These are phyloP conservation scores for Aplysia californica DNA, from an alignment of 1,140 invertebrate species.

Conservation along the genomic window DNA sequence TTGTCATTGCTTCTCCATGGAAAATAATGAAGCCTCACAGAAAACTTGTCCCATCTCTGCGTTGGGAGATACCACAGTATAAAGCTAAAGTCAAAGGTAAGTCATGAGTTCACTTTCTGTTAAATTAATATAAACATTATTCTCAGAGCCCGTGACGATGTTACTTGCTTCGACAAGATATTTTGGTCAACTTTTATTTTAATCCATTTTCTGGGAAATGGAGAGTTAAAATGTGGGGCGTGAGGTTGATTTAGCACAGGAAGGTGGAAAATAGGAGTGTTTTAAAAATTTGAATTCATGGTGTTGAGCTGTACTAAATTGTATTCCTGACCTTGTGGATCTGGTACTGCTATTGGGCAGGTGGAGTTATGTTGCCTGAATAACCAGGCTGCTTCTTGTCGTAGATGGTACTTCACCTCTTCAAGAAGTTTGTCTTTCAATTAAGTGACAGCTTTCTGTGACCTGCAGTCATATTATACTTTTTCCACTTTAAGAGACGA, in stretches of 20 bases:
- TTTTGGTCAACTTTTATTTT: no score
- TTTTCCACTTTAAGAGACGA: no score
- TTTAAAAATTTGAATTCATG: no score
- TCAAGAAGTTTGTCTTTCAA: slow-evolving; percentile 6
- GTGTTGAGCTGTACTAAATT: not conserved
- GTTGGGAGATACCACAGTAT: slow-evolving; percentile 42
- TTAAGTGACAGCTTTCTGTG: no score
- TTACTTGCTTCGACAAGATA: not conserved
- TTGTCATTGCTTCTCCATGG: slow-evolving; percentile 54
- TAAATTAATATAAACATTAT: not conserved
- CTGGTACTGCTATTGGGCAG: not conserved
- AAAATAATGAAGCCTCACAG: slow-evolving; percentile 41
- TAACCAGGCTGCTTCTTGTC: not conserved
- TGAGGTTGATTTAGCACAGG: not conserved
- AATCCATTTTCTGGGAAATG: no score
- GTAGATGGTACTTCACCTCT: not conserved
- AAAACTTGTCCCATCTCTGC: slow-evolving; percentile 32
- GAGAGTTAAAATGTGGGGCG: not conserved
- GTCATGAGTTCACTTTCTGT: not conserved
- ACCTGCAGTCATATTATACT: no score
- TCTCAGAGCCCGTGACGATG: not conserved
- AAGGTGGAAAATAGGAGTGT: not conserved
- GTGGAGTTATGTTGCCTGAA: not conserved
- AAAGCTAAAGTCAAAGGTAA: slow-evolving; percentile 37
- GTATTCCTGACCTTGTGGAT: not conserved